Conservation (phyloP, 2,113 vertebrate species). For the Otolemur garnettii region DNA sequence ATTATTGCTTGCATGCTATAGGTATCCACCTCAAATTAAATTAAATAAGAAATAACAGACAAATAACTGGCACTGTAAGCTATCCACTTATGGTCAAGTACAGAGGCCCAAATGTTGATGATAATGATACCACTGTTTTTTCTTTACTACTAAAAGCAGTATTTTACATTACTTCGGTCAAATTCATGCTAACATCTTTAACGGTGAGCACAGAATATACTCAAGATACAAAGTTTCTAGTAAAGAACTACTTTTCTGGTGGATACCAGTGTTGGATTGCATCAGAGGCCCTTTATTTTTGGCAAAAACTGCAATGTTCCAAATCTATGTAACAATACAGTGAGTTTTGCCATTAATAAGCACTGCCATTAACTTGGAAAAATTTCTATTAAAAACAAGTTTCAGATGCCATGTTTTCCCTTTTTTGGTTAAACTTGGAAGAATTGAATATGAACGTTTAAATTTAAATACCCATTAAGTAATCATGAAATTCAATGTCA, state of each 20-base stretch:
- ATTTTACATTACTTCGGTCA: not conserved
- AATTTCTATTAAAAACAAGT: not conserved
- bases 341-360: not conserved
- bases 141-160: not conserved
- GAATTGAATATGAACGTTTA: not conserved
- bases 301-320: not conserved
- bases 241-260: not conserved
- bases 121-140: not conserved
- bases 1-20: not conserved
- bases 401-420: not conserved
- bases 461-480: not conserved
- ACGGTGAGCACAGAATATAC: not conserved
- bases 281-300: not conserved
- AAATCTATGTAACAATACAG: not conserved
- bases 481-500: not conserved
- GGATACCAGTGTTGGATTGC: not conserved
- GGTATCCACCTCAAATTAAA: not conserved
- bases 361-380: not conserved
- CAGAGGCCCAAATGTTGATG: not conserved
- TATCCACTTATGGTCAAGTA: not conserved
- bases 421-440: not conserved
- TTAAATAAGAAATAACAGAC: not conserved
- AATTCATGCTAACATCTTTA: not conserved
- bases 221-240: not conserved
- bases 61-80: not conserved